Conservation (phyloP, 2,888 invertebrate genomes). For the Alloplasta piceator region DNA sequence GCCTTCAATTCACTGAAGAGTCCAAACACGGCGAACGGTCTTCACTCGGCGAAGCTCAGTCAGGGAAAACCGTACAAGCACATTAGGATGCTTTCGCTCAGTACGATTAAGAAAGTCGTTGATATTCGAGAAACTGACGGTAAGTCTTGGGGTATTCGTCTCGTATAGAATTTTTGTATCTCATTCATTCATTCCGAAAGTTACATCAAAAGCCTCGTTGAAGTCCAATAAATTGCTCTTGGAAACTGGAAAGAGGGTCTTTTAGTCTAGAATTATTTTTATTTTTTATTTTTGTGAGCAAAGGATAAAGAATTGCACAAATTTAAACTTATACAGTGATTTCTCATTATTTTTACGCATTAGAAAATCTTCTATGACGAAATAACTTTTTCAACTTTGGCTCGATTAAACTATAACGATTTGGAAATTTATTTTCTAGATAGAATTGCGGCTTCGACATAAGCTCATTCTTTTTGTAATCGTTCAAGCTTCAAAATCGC, state of each 20-base stretch:
- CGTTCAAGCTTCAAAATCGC: no score
- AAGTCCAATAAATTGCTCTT: no score
- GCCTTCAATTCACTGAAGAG: conserved; percentile 89
- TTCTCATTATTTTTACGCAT: no score
- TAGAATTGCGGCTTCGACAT: no score
- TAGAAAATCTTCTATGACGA: no score
- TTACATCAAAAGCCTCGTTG: background rate
- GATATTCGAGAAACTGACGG: conserved; percentile 95
- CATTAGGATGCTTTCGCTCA: conserved; percentile 94
- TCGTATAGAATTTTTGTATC: conserved; percentile 3
- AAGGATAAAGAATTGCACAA: background rate
- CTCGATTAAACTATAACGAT: no score
- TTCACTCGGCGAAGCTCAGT: conserved; percentile 85
- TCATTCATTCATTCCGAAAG: background rate
- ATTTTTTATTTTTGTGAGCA: background rate
- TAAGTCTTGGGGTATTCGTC: conserved; percentile 76
- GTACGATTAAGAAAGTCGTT: conserved; percentile 95
- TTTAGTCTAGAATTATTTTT: background rate
- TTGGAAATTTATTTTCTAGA: no score
- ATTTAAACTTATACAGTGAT: no score
- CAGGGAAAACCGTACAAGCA: conserved; percentile 95
- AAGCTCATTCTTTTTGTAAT: no score
- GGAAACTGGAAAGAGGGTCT: no score
- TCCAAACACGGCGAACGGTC: conserved; percentile 87
- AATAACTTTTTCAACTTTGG: no score